These are phyloP conservation scores for Asbolus verrucosus DNA, from an alignment of 1,140 invertebrate species.

Conservation along the genomic window DNA sequence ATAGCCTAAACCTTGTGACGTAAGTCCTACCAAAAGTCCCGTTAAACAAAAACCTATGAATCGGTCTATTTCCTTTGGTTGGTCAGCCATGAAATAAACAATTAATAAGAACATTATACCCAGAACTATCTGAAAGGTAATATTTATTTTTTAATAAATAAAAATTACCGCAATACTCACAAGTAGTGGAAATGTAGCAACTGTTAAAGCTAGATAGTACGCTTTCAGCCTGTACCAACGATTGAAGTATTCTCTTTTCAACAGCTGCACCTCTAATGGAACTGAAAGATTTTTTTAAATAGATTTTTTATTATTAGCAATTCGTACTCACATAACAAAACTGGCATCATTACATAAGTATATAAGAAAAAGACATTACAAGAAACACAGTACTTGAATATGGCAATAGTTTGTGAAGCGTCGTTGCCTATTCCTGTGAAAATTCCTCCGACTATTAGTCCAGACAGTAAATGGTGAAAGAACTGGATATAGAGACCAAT, in stretches of 20 bases:
- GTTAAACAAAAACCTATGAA: slow-evolving; percentile 61
- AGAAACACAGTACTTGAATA: slow-evolving; percentile 72
- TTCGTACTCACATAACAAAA: slow-evolving; percentile 70
- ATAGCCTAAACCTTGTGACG: slow-evolving; percentile 65
- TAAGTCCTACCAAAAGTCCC: slow-evolving; percentile 59
- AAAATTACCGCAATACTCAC: slow-evolving; percentile 67
- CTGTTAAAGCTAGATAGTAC: slow-evolving; percentile 86
- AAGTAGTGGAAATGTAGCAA: slow-evolving; percentile 78
- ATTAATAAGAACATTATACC: slow-evolving; percentile 63
- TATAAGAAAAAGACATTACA: slow-evolving; percentile 73
- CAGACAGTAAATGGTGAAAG: slow-evolving; percentile 69
- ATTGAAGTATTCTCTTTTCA: slow-evolving; percentile 93
- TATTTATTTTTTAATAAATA: slow-evolving; percentile 69
- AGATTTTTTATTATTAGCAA: no score
- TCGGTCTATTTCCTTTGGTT: slow-evolving; percentile 63
- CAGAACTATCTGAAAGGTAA: slow-evolving; percentile 63
- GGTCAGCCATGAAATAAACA: slow-evolving; percentile 63
- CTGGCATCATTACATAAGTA: slow-evolving; percentile 72
- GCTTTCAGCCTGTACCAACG: slow-evolving; percentile 93
- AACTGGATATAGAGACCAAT: slow-evolving; percentile 69
- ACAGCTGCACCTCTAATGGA: slow-evolving; percentile 85
- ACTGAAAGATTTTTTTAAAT: slow-evolving; percentile 70
- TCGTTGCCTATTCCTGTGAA: slow-evolving; percentile 71
- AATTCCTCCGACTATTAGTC: slow-evolving; percentile 68
- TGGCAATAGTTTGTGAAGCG: slow-evolving; percentile 67